A percentile compares a stretch with the other conserved stretches of the same genome.
Evolutionary conservation across 2,888 invertebrate genomes (phyloP).

Genomic region (Lasioglossum zephyrum): DNA sequence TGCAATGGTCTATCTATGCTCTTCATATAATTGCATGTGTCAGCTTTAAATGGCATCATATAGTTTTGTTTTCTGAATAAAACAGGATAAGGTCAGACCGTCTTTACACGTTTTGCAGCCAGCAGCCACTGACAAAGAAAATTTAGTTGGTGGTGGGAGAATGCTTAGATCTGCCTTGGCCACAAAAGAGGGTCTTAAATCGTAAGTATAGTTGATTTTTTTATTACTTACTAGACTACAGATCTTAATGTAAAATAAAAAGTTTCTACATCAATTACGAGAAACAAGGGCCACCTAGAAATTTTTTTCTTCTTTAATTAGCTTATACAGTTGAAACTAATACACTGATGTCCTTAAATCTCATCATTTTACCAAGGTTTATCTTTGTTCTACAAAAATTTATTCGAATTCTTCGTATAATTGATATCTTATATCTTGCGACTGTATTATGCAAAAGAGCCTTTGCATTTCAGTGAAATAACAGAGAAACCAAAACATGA

Average conservation of each 20-base stretch:
- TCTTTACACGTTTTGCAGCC: conserved; percentile 91
- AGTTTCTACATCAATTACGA: no score
- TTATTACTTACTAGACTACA: neutral
- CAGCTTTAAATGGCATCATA: conserved; percentile 35
- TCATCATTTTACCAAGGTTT: neutral
- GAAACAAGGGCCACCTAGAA: no score
- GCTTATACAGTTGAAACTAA: no score
- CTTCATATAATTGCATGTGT: conserved; percentile 25
- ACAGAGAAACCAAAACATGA: conserved; percentile 66
- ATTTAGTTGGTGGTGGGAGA: conserved; percentile 89
- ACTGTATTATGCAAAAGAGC: neutral
- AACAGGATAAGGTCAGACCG: conserved; percentile 85
- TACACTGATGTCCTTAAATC: no score
- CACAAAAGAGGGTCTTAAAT: conserved; percentile 53
- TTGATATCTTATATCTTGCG: neutral
- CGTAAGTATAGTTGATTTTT: conserved; percentile 35
- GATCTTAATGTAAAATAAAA: no score
- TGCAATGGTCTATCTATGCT: neutral
- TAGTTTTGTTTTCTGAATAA: conserved; percentile 52
- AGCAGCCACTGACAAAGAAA: conserved; percentile 90
- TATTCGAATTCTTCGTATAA: neutral
- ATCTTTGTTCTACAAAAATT: neutral
- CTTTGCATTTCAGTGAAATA: conserved; percentile 63
- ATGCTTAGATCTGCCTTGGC: conserved; percentile 72
- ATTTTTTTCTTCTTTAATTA: no score